Base-by-base conservation (phyloP, 1,140 invertebrate genomes). In the Drosophila lacertosa region DNA sequence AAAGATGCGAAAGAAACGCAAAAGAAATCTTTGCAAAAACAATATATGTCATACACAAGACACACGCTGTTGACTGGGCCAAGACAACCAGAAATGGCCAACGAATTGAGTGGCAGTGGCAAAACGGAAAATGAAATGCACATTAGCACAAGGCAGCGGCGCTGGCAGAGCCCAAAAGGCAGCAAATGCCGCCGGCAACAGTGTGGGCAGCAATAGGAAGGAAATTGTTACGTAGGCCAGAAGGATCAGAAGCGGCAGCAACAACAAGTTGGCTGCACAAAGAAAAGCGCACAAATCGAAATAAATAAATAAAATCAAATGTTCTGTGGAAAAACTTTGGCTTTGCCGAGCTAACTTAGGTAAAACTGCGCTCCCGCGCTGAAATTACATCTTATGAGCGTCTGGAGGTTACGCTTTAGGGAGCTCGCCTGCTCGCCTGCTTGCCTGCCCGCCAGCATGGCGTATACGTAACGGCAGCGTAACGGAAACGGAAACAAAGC, bases 231-330 rank as follows among this genome's bases (percentile, higher is more conserved):
- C 70, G 68, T 80, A 66, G 81, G 53, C 74, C 53, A 32, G n/a
- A 26, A 22, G 24, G 33, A 10, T 13, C 58, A 32, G 39, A 33
- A 65, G 39, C 33, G 55, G 35, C 15, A 37, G 18, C 18, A 35
- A 29, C 57, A 32, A 24, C 47, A 66, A 67, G 37, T 42, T 40
- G 64, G 9, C 16, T 47, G 13, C n/a, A n/a, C n/a, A 64, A 69
- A 48, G 45, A 74, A 68, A 73, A 68, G 70, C 71, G 66, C 82
- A 63, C 66, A 88, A 88, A 88, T 88, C 82, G 81, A 88, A 82
- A 88, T 81, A 89, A 88, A 88, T 88, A 88, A 88, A 88, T 86
- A 86, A 86, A 86, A 86, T 86, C 82, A 88, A 81, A 86, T 81
- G 81, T 67, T 70, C 55, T 77, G 59, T 70, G 73, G 68, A 64